Base-by-base conservation (phyloP, 2,888 invertebrate genomes). In the Gerris lacustris region DNA sequence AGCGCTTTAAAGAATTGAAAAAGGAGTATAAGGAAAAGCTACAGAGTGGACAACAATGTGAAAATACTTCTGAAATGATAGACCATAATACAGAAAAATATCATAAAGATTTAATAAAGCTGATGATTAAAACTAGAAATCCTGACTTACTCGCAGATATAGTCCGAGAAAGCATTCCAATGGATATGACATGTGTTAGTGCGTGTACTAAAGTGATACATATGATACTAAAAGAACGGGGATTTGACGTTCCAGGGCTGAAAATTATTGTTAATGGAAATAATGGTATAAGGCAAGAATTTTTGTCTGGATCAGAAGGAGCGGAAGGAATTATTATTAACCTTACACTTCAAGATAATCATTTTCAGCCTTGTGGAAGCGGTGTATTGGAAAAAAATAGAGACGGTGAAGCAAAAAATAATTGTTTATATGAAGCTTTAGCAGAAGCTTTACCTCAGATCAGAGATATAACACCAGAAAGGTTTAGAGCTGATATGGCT, bases 151-250 rank as follows among this genome's bases (percentile, higher is more conserved):
- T 45, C 18, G 44, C 68, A n/a, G 47, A 5, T 6, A 68, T 68
- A 44, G 47, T 68, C 15, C 15, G 15, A 45, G 68, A 68, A 47
- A 47, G 45, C 31, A 47, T 68, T 6, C 68, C 68, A 11, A 44
- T 68, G 45, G 68, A 68, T 18, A 45, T 68, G n/a, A 45, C 68
- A n/a, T 68, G 68, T 45, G n/a, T 68, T 15, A 18, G 45, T 15
- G 68, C 47, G 2, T 45, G 44, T 4, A n/a, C 18, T 9, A 47
- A 15, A 6, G 45, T 47, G 1, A 15, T 45, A 18, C 68, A 45
- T 6, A 17, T 11, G 6, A 47, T 68, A 15, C 47, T 68, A 17
- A 45, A 45, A 68, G 18, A 18, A 18, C 44, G 45, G 6, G 68
- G 68, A 7, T 45, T 45, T 11, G 45, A 45, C 31, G 31, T 31